A percentile compares a stretch with the other conserved stretches of the same genome.
These are phyloP conservation scores for Syngnathus typhle DNA, from an alignment of 2,113 vertebrate genomes.

Conservation along the genomic window DNA sequence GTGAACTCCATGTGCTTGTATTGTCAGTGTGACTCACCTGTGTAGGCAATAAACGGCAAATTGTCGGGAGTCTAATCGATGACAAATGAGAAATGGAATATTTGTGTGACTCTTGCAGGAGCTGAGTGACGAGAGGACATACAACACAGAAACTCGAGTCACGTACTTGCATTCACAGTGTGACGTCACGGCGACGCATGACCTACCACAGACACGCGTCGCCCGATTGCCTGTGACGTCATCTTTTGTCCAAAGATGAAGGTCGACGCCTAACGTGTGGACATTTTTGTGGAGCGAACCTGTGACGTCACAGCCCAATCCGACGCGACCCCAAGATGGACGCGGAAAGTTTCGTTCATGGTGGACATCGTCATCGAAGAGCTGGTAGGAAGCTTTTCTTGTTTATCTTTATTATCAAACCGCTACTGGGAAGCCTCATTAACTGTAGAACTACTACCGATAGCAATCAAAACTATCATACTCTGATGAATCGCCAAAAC, in stretches of 20 bases:
- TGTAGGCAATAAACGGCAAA: not conserved
- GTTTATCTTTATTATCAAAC: no score
- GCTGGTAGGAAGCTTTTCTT: not conserved
- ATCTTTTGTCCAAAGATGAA: constrained; percentile 6
- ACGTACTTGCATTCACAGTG: not conserved
- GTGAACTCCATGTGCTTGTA: not conserved
- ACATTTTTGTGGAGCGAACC: not conserved
- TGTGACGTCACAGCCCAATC: not conserved
- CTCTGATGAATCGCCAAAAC: no score
- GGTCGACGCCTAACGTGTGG: not conserved
- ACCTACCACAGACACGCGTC: not conserved
- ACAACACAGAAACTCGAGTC: not conserved
- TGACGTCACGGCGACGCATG: not conserved
- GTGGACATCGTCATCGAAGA: not conserved
- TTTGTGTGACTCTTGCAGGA: not conserved
- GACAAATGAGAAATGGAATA: not conserved
- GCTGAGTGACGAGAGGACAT: not conserved
- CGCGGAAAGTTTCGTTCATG: not conserved
- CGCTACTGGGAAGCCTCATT: no score
- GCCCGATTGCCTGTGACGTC: not conserved
- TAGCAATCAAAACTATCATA: no score
- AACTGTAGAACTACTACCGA: no score
- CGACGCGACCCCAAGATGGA: not conserved
- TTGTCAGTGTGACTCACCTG: not conserved
- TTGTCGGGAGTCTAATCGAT: not conserved